These are phyloP conservation scores for Ceratotherium simum DNA, from an alignment of 2,113 vertebrate genomes.

Conservation along the genomic window DNA sequence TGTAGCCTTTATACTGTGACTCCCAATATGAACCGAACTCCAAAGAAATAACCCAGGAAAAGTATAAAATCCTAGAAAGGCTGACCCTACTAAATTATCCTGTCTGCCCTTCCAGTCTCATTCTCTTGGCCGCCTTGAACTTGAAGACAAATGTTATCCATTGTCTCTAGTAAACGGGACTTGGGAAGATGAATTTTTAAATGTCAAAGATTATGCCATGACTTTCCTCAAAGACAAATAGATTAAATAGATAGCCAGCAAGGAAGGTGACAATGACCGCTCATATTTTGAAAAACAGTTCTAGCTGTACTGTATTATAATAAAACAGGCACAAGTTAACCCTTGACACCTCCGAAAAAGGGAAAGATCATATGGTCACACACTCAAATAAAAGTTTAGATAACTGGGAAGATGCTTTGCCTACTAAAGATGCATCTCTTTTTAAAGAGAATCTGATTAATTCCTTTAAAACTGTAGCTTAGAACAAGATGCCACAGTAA, in stretches of 20 bases:
- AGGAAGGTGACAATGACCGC: background rate
- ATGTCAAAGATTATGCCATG: slow-evolving; percentile 2
- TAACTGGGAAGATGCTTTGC: background rate
- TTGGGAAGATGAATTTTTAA: slow-evolving; percentile 7
- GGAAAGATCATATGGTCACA: background rate
- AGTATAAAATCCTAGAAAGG: slow-evolving; percentile 39
- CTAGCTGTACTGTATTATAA: background rate
- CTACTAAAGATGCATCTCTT: background rate
- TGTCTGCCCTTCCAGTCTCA: background rate
- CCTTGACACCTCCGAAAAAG: background rate
- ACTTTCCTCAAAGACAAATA: slow-evolving; percentile 30
- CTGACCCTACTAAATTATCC: slow-evolving; percentile 37
- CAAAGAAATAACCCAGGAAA: slow-evolving; percentile 17
- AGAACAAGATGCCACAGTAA: background rate
- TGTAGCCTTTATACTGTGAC: background rate
- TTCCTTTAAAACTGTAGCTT: slow-evolving; percentile 31
- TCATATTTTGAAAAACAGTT: slow-evolving; percentile 42
- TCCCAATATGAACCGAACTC: background rate
- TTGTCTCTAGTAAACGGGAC: slow-evolving; percentile 40
- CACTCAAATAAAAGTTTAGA: background rate
- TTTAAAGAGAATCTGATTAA: background rate
- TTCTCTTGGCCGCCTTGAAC: slow-evolving; percentile 36
- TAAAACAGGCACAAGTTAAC: background rate
- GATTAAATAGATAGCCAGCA: background rate
- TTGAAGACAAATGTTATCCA: slow-evolving; percentile 12